These are phyloP conservation scores for Odontamblyopus lacepedii DNA, from an alignment of 2,797 vertebrate genomes.

Conservation along the genomic window DNA sequence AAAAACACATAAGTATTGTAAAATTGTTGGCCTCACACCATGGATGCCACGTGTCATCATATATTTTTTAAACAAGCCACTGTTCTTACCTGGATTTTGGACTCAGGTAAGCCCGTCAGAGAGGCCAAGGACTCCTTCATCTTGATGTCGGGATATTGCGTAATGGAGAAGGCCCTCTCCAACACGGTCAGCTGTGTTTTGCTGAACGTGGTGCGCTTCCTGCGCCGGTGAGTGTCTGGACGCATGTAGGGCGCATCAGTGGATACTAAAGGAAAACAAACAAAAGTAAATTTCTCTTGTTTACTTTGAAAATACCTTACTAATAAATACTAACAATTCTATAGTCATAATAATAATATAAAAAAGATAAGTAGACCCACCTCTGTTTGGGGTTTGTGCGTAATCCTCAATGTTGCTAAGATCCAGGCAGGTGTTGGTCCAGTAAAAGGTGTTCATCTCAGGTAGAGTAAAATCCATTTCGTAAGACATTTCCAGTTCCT, in stretches of 20 bases:
- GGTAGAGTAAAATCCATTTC: slow-evolving; percentile 36
- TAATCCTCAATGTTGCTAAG: slow-evolving; percentile 27
- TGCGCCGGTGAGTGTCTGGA: slow-evolving; percentile 43
- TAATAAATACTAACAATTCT: background rate
- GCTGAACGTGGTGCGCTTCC: slow-evolving; percentile 74
- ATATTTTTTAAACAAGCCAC: background rate
- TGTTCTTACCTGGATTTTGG: slow-evolving; percentile 71
- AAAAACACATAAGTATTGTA: background rate
- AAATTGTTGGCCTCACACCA: background rate
- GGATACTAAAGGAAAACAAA: slow-evolving; percentile 21
- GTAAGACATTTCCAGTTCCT: slow-evolving; percentile 41
- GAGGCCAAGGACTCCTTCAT: slow-evolving; percentile 65
- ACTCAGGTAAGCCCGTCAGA: slow-evolving; percentile 64
- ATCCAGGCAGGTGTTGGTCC: slow-evolving; percentile 27
- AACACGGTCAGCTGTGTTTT: slow-evolving; percentile 66
- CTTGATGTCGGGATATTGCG: slow-evolving; percentile 64
- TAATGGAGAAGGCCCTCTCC: slow-evolving; percentile 65
- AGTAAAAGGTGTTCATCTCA: slow-evolving; percentile 43
- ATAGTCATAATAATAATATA: background rate
- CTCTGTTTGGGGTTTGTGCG: slow-evolving; percentile 32
- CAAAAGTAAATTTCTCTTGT: background rate
- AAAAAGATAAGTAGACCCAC: slow-evolving; percentile 36
- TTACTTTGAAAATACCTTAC: background rate
- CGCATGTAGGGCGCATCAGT: slow-evolving; percentile 8
- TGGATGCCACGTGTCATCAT: background rate